Evolutionary conservation across 2,888 invertebrate genomes (phyloP), one percentile per base, ranked within the genome.

Genomic region (Mayetiola destructor): DNA sequence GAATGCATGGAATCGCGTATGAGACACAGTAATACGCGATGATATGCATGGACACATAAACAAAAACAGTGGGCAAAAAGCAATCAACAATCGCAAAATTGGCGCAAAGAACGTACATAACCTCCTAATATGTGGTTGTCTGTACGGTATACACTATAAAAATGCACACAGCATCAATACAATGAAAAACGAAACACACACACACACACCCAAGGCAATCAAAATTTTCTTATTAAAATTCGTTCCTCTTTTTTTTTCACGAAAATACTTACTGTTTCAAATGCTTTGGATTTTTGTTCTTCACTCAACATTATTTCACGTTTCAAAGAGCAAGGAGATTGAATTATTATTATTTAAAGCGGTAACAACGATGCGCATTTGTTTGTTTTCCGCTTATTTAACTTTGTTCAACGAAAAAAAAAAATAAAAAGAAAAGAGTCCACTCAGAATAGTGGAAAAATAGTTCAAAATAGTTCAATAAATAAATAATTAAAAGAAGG

Each of bases 101-200:
- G 48, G 48, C 48, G 48, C 48, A 48, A 48, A 48, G 48, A 48
- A 48, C 48, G 27, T 48, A 48, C 48, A 48, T 48, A 48, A 48
- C 48, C 48, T 48, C 48, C 23, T 48, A 48, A 48, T n/a, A n/a
- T n/a, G n/a, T n/a, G 27, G 48, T 48, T 48, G 48, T 48, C 29
- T 48, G 48, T 48, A n/a, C n/a, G n/a, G n/a, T n/a, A n/a, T n/a
- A n/a, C n/a, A 40, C 3, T 6, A 27, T 16, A 1, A 48, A 48
- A n/a, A 48, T 23, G 27, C 48, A 27, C 48, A 16, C 23, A 27
- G 48, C 48, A 48, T 48, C 48, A 14, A 48, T 27, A n/a, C 27
- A 48, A 48, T 48, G 16, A 48, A 5, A 48, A 27, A 2, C 23
- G 27, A 14, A 48, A 48, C n/a, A 48, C n/a, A n/a, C n/a, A 48